phyloP scores from a whole-genome alignment of 2,888 invertebrate species.

The Eristalis tenax region DNA sequence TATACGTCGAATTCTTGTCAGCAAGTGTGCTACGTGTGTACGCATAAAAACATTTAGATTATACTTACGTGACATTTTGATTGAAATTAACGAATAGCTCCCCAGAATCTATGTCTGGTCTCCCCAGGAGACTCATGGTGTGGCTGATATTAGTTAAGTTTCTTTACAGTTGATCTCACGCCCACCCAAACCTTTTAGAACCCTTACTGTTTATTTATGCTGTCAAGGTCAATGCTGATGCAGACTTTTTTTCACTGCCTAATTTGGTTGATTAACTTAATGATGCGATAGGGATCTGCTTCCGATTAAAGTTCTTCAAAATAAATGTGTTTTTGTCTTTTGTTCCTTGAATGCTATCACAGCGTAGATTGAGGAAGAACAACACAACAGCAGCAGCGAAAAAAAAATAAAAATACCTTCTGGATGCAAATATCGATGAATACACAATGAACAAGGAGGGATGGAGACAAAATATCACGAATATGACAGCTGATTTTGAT shows the following conservation, averaged over 20 bases:
- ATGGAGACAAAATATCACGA: conserved; percentile 40
- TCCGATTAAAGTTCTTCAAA: not conserved
- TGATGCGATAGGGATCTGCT: not conserved
- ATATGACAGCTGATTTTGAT: conserved; percentile 39
- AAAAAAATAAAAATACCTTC: not conserved
- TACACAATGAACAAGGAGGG: conserved; percentile 7
- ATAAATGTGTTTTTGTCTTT: not conserved
- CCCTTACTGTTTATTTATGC: conserved; percentile 38
- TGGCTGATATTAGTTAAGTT: conserved; percentile 12
- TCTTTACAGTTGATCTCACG: conserved; percentile 26
- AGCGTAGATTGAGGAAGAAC: conserved; percentile 17
- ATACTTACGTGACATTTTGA: conserved; percentile 98
- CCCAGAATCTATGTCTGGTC: conserved; percentile 85
- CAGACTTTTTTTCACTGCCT: conserved; percentile 24
- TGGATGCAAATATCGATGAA: conserved; percentile 51
- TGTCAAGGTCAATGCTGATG: conserved; percentile 52
- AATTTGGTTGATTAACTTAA: not conserved
- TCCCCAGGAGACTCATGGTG: conserved; percentile 78
- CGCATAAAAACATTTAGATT: not conserved
- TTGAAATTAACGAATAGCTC: conserved; percentile 98
- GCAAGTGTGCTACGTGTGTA: not conserved
- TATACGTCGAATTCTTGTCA: not conserved
- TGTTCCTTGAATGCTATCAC: conserved; percentile 32
- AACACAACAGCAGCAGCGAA: conserved; percentile 8
- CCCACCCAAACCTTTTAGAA: conserved; percentile 19